Evolutionary conservation across 2,113 vertebrate species (phyloP).

Genomic region (Dolichotis patagonum): DNA sequence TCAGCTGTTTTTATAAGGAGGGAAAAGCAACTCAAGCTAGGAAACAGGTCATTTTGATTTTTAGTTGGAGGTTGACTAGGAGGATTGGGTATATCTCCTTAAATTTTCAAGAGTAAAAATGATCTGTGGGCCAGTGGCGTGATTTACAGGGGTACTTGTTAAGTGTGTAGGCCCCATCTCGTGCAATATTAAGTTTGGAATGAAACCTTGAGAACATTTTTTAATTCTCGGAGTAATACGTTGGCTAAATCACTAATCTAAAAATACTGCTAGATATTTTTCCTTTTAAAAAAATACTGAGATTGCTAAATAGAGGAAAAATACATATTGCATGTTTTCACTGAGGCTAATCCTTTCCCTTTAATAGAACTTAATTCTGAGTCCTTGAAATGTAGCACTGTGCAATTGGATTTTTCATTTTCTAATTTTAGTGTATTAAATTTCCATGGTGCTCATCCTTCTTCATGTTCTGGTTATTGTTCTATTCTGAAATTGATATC

Average conservation of each 20-base stretch:
- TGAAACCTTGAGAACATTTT: background rate
- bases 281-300: conserved; percentile 33
- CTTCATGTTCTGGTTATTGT: conserved; percentile 28
- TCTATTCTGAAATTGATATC: background rate
- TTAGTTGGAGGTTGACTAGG: conserved; percentile 21
- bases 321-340: background rate
- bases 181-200: background rate
- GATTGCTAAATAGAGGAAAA: background rate
- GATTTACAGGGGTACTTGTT: background rate
- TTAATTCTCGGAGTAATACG: background rate
- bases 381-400: background rate
- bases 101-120: background rate
- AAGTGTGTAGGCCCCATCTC: background rate
- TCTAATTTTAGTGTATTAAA: background rate
- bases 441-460: conserved; percentile 9
- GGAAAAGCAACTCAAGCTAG: background rate
- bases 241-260: background rate
- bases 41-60: conserved; percentile 23
- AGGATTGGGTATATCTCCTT: background rate
- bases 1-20: background rate
- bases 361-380: conserved; percentile 1
- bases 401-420: conserved; percentile 7
- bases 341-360: background rate
- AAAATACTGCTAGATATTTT: background rate
- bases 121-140: background rate